Base-by-base conservation (phyloP, 2,888 invertebrate genomes). In the Tachina fera region DNA sequence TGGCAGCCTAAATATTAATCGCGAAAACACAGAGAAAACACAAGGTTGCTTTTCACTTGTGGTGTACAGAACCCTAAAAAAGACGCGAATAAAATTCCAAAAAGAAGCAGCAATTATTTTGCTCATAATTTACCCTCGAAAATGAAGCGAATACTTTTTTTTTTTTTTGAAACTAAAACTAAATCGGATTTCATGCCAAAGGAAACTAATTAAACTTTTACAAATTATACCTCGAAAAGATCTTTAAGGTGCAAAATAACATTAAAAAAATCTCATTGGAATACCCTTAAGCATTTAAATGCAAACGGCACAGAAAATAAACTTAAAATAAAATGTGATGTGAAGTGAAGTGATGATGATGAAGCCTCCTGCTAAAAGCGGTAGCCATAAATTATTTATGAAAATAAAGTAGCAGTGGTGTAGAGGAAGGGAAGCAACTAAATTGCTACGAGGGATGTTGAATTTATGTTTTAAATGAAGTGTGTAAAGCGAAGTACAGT, bases 171-270 rank as follows among this genome's bases (percentile, higher is more conserved):
- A 60, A 14, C 3, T 14, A 22, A 39, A 45, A 45, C 43, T 31
- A 16, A 63, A 56, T 8, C 53, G 22, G 63, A 75, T 70, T 74
- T 47, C 43, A 39, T 39, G 49, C 53, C 67, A 63, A 70, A 45
- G 22, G n/a, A 67, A 65, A 72, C 77, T 77, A 71, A 83, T 77
- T 83, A 77, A 83, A 72, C 39, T 39, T 58, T 76, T 58, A 76
- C 72, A 83, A 77, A 83, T 77, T 83, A 71, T 77, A 45, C 65
- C 72, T 83, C 49, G 58, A 14, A 76, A 72, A 63, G 58, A 72
- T 83, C 72, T 83, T 77, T 65, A 60, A 83, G 83, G 77, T 83
- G 77, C 72, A 83, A 83, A 83, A 83, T 83, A 83, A 67, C 71
- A 77, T 83, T 83, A 65, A 67, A 72, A 22, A 31, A 72, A 72